Evolutionary conservation across 2,113 vertebrate species (phyloP).

Genomic region (Rhea americana): DNA sequence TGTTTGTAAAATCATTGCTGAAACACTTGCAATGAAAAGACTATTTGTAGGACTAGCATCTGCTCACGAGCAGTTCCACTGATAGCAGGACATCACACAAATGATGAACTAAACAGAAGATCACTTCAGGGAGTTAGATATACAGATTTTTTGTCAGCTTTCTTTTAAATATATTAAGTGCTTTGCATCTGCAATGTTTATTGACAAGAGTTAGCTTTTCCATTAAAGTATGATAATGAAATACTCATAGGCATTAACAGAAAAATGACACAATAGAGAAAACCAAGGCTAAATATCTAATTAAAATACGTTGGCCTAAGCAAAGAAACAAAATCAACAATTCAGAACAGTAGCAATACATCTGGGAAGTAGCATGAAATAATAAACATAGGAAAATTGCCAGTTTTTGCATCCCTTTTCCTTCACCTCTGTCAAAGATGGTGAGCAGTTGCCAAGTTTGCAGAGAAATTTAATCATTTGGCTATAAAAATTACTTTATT

Average conservation of each 20-base stretch:
- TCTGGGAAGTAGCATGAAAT: not conserved
- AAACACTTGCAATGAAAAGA: not conserved
- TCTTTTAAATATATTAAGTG: not conserved
- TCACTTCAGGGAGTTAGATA: not conserved
- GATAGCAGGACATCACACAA: not conserved
- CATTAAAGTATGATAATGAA: not conserved
- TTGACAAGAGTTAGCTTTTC: not conserved
- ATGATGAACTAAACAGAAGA: not conserved
- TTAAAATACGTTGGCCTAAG: not conserved
- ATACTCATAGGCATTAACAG: not conserved
- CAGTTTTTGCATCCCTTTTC: not conserved
- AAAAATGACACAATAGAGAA: not conserved
- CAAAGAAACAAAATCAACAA: not conserved
- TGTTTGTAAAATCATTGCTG: not conserved
- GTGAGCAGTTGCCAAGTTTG: not conserved
- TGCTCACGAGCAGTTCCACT: not conserved
- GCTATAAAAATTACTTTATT: not conserved
- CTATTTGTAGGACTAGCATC: not conserved
- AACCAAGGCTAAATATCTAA: not conserved
- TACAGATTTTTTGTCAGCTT: not conserved
- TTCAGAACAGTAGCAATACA: not conserved
- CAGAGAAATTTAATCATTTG: not conserved
- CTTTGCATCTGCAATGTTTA: not conserved
- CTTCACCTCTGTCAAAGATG: not conserved
- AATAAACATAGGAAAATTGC: not conserved